phyloP scores from a whole-genome alignment of 64 coral and sea anemone genomes.

The Dendronephthya gigantea region DNA sequence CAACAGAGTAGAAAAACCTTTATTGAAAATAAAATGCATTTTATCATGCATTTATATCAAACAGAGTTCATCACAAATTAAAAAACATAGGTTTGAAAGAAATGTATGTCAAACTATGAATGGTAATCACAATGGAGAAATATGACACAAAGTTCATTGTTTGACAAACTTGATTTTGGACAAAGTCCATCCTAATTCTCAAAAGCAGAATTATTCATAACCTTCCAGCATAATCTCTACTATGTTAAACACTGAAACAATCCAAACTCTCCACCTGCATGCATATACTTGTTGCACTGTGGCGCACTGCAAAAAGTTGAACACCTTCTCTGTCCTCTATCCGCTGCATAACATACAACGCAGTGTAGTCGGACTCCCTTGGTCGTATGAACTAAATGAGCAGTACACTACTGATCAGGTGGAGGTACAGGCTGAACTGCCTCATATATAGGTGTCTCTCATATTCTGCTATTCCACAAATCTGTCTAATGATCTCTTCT shows the following conservation, averaged over 20 bases:
- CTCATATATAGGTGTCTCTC: not conserved
- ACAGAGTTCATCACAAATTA: too few relatives aligned
- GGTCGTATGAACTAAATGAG: conserved; percentile 45
- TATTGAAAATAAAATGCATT: too few relatives aligned
- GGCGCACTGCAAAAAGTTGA: conserved; percentile 46
- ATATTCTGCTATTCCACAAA: not conserved
- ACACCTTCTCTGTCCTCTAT: conserved; percentile 38
- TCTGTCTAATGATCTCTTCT: not conserved
- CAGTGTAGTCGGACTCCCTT: conserved; percentile 39
- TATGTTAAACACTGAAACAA: conserved; percentile 48
- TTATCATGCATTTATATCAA: too few relatives aligned
- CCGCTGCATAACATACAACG: conserved; percentile 61
- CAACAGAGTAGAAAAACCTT: too few relatives aligned
- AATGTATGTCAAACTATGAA: not conserved
- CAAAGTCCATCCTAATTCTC: not conserved
- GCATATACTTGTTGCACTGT: conserved; percentile 50
- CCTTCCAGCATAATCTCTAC: conserved; percentile 27
- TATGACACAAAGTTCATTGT: not conserved
- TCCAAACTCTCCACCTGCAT: conserved; percentile 24
- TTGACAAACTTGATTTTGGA: not conserved
- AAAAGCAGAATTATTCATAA: not conserved
- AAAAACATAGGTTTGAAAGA: too few relatives aligned
- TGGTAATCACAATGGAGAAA: not conserved
- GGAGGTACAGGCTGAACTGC: not conserved
- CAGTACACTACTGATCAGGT: conserved; percentile 2